A percentile compares a stretch with the other conserved stretches of the same genome.
These are phyloP conservation scores for Porites lutea DNA, from an alignment of 64 coral and sea anemone species.

Conservation along the genomic window DNA sequence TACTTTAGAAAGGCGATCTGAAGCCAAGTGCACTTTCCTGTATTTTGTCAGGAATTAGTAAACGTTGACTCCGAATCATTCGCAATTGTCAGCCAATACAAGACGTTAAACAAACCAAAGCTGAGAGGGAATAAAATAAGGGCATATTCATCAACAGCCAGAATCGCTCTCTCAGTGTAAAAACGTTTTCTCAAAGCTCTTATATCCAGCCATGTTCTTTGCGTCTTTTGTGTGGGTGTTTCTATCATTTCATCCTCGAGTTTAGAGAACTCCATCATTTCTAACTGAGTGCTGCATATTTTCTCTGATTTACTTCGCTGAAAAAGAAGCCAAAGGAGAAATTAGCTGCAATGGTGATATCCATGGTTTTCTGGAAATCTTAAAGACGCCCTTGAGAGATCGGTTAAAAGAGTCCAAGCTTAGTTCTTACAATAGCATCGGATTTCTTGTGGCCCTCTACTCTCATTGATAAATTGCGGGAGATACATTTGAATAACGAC, in stretches of 20 bases:
- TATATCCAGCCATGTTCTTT: constrained; percentile 6
- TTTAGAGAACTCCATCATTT: constrained; percentile 32
- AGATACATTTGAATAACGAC: too few relatives aligned
- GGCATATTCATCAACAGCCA: constrained; percentile 67
- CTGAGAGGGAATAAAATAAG: constrained; percentile 55
- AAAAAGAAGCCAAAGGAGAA: not conserved
- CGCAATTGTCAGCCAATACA: constrained; percentile 63
- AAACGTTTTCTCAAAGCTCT: constrained; percentile 46
- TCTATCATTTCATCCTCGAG: not conserved
- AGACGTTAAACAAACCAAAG: constrained; percentile 68
- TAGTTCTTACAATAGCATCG: too few relatives aligned
- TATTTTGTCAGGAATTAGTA: not conserved
- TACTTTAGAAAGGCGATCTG: too few relatives aligned
- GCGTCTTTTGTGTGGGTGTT: not conserved
- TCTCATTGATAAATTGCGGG: too few relatives aligned
- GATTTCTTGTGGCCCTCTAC: too few relatives aligned
- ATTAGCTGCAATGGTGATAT: not conserved
- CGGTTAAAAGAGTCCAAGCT: too few relatives aligned
- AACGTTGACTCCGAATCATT: not conserved
- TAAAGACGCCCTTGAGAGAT: too few relatives aligned
- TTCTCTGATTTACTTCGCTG: constrained; percentile 8
- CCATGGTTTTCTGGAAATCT: not conserved
- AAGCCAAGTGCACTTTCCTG: not conserved
- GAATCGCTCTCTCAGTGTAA: constrained; percentile 43
- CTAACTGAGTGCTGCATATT: constrained; percentile 36